Base-by-base conservation (phyloP, 2,113 vertebrate species). In the Pituophis catenifer region DNA sequence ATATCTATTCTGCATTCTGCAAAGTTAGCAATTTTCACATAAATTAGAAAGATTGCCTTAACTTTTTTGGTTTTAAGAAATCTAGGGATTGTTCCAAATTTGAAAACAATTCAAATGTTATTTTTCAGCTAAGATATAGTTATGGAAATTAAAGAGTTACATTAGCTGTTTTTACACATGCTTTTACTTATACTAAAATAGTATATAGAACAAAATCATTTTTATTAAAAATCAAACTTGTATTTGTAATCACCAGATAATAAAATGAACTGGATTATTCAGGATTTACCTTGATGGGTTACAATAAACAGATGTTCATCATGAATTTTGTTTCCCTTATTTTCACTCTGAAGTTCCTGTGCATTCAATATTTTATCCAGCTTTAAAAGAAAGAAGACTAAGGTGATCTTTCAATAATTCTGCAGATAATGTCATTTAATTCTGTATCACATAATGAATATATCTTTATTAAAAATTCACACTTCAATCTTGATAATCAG, bases 301-400 rank as follows among this genome's bases (percentile, higher is more conserved):
- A 99, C 98, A 48, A 99, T 99, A 95, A 99, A 99, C 94, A 99
- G 98, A 93, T 99, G 99, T 65, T 99, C 99, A 90, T 99, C 99
- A 0, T 99, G 99, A 95, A 99, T 99, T 97, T 98, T 99, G 85
- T 99, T 98, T 53, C 98, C 98, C 93, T 98, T 98, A 89, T 98
- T 93, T 96, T 99, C 98, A 97, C 99, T 99, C 95, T 99, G 98
- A 94, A 99, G 97, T 90, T 98, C 98, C 96, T 99, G 99, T 24
- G 99, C 98, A 86, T 98, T 97, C 95, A 99, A 65, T 93, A 99
- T 95, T 97, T 99, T 99, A 93, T 99, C 97, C 89, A 99, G 97
- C 99, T 99, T 97, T 93, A 97, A 97, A 75, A 91, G 62, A 97
- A 95, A 96, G 26, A 96, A 3, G 52, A 91, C 3, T 15, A 33